Percentiles rank a stretch among this genome's conserved stretches.
Evolutionary conservation across 2,113 vertebrate genomes (phyloP).

Genomic region (Calidris pugnax): DNA sequence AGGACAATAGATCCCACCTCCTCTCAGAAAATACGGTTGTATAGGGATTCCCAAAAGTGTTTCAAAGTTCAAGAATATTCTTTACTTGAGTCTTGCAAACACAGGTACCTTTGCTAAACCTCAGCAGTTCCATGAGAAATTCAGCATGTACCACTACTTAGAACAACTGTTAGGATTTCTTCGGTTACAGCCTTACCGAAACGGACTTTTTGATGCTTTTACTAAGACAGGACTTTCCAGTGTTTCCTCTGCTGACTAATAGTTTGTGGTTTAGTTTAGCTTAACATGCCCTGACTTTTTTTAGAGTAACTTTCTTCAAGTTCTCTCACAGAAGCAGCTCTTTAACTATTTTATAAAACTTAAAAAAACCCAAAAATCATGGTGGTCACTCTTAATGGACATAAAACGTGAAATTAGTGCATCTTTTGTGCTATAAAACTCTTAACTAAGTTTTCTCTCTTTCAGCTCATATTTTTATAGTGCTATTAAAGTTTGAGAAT

Average conservation of each 20-base stretch:
- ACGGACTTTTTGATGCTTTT: neutral
- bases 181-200: neutral
- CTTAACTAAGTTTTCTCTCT: neutral
- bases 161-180: neutral
- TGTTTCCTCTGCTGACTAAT: neutral
- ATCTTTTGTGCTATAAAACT: neutral
- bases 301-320: neutral
- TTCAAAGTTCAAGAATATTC: neutral
- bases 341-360: neutral
- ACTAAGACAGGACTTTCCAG: neutral
- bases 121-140: neutral
- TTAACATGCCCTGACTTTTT: neutral
- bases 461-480: neutral
- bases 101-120: neutral
- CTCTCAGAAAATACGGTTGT: neutral
- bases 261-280: neutral
- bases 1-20: neutral
- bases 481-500: neutral
- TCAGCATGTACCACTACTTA: neutral
- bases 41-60: neutral
- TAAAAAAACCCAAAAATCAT: neutral
- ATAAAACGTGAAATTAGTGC: neutral
- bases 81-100: neutral
- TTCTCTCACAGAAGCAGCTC: neutral
- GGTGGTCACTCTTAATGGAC: neutral